phyloP scores from a whole-genome alignment of 2,797 vertebrate species.

The Tadarida brasiliensis region DNA sequence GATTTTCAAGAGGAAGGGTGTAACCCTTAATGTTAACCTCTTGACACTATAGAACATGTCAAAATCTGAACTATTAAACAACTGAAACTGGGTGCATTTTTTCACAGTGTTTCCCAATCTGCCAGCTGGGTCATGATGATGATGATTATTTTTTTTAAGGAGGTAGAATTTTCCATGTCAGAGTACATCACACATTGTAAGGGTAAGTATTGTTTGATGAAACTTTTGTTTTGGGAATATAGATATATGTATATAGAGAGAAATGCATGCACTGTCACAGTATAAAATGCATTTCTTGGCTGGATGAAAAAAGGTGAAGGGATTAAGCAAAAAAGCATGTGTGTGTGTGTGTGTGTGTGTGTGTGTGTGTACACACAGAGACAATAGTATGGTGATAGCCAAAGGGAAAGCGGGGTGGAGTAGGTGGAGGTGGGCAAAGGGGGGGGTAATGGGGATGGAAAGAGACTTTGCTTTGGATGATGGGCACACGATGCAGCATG shows the following conservation, averaged over 20 bases:
- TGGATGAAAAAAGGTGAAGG: too few relatives aligned
- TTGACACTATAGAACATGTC: background rate
- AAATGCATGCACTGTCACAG: background rate
- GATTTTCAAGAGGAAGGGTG: background rate
- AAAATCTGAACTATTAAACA: background rate
- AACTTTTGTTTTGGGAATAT: background rate
- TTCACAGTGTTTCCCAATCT: background rate
- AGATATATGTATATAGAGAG: background rate
- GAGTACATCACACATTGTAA: background rate
- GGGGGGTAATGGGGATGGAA: too few relatives aligned
- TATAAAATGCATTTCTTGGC: background rate
- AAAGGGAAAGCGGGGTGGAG: too few relatives aligned
- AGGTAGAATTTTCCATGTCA: background rate
- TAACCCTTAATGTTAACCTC: background rate
- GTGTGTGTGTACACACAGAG: too few relatives aligned
- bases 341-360: too few relatives aligned
- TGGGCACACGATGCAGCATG: too few relatives aligned
- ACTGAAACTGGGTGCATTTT: background rate
- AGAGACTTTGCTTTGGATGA: too few relatives aligned
- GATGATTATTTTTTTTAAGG: background rate
- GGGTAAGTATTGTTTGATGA: too few relatives aligned
- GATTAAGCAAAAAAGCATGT: too few relatives aligned
- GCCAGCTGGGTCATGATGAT: background rate
- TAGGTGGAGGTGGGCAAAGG: too few relatives aligned
- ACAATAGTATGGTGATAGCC: too few relatives aligned